phyloP scores from a whole-genome alignment of 2,797 vertebrate species.

The Antrozous pallidus region DNA sequence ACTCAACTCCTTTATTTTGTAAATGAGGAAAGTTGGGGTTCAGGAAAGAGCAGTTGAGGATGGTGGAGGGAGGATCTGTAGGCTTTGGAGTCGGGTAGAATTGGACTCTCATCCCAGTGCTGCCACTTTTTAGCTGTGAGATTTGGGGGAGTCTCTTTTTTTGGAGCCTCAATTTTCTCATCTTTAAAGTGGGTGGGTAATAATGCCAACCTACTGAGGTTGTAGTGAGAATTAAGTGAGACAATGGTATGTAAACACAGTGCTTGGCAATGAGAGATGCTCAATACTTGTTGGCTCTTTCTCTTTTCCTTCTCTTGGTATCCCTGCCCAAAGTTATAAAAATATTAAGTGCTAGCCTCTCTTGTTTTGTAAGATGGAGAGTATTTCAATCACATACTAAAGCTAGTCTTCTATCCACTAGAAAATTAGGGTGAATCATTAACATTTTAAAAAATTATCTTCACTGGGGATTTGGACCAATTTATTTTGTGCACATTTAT shows the following conservation, averaged over 20 bases:
- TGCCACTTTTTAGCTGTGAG: background rate
- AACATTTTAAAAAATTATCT: background rate
- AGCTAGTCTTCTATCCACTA: background rate
- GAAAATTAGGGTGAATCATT: conserved; percentile 14
- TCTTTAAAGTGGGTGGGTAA: background rate
- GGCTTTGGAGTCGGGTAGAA: background rate
- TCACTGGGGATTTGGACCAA: background rate
- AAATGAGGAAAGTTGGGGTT: background rate
- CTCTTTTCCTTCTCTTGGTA: background rate
- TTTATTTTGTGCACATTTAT: conserved; percentile 23
- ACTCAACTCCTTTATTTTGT: background rate
- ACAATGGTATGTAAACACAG: background rate
- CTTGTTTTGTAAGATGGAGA: background rate
- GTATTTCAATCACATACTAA: background rate
- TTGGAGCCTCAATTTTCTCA: background rate
- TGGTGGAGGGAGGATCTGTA: background rate
- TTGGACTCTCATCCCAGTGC: background rate
- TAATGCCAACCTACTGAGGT: background rate
- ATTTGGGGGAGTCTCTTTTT: background rate
- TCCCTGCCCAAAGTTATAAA: conserved; percentile 1
- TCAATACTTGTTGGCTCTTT: background rate
- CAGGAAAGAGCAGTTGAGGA: background rate
- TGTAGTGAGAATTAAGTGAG: background rate
- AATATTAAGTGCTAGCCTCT: background rate
- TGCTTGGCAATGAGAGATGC: background rate